A percentile compares a stretch with the other conserved stretches of the same genome.
phyloP scores from a whole-genome alignment of 2,888 invertebrate genomes.

The Drosophila crucigera region DNA sequence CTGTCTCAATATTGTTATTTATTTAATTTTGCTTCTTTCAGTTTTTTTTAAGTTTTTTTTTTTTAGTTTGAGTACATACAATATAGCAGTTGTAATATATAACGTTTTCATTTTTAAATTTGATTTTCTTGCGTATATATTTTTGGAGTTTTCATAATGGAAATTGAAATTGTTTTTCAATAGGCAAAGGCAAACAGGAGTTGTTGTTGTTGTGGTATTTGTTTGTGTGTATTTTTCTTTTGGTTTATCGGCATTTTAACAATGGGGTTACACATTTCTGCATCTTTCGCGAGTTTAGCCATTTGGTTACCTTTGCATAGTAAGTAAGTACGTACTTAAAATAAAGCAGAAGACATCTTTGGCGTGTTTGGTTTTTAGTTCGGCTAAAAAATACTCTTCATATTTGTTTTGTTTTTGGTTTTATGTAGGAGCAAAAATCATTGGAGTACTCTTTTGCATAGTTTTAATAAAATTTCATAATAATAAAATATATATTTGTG shows the following conservation, averaged over 20 bases:
- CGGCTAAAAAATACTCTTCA: slow-evolving; percentile 61
- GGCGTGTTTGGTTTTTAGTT: slow-evolving; percentile 65
- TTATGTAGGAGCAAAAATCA: slow-evolving; percentile 71
- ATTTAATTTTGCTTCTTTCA: slow-evolving; percentile 72
- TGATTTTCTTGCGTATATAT: slow-evolving; percentile 74
- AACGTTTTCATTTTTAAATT: slow-evolving; percentile 64
- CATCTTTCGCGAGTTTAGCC: slow-evolving; percentile 22
- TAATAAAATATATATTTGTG: slow-evolving; percentile 70
- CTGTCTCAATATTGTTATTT: slow-evolving; percentile 75
- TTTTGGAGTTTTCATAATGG: slow-evolving; percentile 59
- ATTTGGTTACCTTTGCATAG: slow-evolving; percentile 40
- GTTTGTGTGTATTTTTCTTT: not conserved
- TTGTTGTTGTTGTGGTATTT: not conserved
- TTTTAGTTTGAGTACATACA: slow-evolving; percentile 70
- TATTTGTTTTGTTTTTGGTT: slow-evolving; percentile 13
- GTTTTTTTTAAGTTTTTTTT: slow-evolving; percentile 50
- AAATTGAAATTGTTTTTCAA: slow-evolving; percentile 39
- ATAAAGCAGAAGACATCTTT: slow-evolving; percentile 80
- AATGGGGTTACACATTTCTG: slow-evolving; percentile 16
- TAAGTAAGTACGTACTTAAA: slow-evolving; percentile 62
- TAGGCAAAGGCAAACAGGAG: slow-evolving; percentile 46
- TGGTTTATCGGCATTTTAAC: slow-evolving; percentile 7
- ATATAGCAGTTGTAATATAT: slow-evolving; percentile 78
- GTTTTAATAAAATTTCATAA: slow-evolving; percentile 72
- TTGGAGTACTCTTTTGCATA: slow-evolving; percentile 72